Evolutionary conservation across 1,140 invertebrate species (phyloP).

Genomic region (Caenorhabditis elegans): DNA sequence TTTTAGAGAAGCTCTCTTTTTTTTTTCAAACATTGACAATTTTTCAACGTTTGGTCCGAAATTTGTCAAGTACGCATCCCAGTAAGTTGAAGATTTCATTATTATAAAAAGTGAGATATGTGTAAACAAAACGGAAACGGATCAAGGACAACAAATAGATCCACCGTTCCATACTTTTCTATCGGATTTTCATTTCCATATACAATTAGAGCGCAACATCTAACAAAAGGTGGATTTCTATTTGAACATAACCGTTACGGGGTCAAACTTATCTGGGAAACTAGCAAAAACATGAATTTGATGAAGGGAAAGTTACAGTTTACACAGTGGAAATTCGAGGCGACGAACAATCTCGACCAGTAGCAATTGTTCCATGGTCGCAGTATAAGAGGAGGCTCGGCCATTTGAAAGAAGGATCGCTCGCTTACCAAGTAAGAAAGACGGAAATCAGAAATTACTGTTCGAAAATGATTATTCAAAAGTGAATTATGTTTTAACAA

Average conservation of each 20-base stretch:
- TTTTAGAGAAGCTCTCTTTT: too few relatives aligned
- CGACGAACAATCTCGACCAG: neutral
- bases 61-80: too few relatives aligned
- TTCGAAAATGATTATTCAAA: too few relatives aligned
- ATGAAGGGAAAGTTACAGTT: neutral
- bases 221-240: neutral
- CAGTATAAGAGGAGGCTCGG: neutral
- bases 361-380: neutral
- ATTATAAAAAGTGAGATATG: too few relatives aligned
- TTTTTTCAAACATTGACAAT: too few relatives aligned
- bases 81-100: too few relatives aligned
- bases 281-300: neutral
- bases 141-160: conserved; percentile 15
- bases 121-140: conserved; percentile 21
- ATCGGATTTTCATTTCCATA: neutral
- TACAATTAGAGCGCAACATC: conserved; percentile 9
- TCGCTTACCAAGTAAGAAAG: neutral
- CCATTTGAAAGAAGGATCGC: neutral
- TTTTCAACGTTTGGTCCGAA: too few relatives aligned
- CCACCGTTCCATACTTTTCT: neutral
- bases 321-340: neutral
- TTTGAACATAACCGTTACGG: neutral
- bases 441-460: too few relatives aligned
- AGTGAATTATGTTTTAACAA: too few relatives aligned
- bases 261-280: neutral